Base-by-base conservation (phyloP, 2,888 invertebrate species). In the Eurytoma adleriae region DNA sequence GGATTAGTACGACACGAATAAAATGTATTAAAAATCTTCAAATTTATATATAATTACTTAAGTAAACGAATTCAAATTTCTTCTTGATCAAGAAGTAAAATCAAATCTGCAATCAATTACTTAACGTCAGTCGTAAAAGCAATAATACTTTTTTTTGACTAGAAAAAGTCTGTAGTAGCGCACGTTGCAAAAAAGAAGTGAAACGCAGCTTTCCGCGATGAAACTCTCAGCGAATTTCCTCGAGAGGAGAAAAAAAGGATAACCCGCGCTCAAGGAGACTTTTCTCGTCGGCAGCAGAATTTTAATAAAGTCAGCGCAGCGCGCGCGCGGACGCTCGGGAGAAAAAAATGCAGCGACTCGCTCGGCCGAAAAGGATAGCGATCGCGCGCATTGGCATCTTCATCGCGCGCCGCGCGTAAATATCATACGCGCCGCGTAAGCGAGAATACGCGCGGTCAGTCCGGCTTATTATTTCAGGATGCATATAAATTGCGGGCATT, bases 401-500 rank as follows among this genome's bases (percentile, higher is more conserved):
- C 75, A 75, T 75, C 61, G 59, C 68, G 57, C 50, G 20, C 40
- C 24, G 20, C 24, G 59, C 57, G 57, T 67, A 57, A 67, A 67
- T 74, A 67, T 30, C 4, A 30, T 30, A 30, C 30, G 2, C 30
- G 30, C 30, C n/a, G n/a, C n/a, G n/a, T 64, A 57, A 56, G 57
- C 64, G 72, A 52, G 62, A 73, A 56, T 64, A 73, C 56, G 54
- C 64, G 64, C 18, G 24, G 52, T 24, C 50, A 13, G 18, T 48
- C 57, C 18, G 40, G 68, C 68, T 79, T 73, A 79, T 68, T 72
- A 79, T 73, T 56, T 62, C 24, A 54, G 78, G 78, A 79, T 79
- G 78, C 78, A 73, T 71, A 79, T n/a, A n/a, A 79, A 73, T 79
- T 79, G 59, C 61, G 57, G 50, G n/a, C 16, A 77, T 70, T 77